Evolutionary conservation across 2,888 invertebrate species (phyloP), one percentile per base, ranked within the genome.

Genomic region (Ophion ellenae): DNA sequence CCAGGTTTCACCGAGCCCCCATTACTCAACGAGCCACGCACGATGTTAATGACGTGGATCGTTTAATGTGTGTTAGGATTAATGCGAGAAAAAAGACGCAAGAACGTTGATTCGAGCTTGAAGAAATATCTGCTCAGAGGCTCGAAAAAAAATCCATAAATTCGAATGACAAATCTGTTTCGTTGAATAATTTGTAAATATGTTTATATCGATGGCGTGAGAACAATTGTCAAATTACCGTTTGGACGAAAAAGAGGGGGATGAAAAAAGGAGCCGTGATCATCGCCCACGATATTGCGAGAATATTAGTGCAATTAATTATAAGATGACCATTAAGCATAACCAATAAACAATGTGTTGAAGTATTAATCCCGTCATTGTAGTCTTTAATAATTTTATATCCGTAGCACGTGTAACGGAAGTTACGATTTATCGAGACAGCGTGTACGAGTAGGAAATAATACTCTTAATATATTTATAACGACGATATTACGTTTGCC

Each of bases 181-280:
- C 83, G 83, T 86, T 88, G 71, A 47, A 74, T 75, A 75, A 89
- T 84, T 86, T 90, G 90, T 90, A 89, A 84, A 90, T 90, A 90
- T 90, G 88, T 90, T 82, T 80, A 89, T 90, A 90, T 59, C 86
- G 69, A 78, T 87, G 86, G 77, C 70, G 75, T 66, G 74, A 36
- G 61, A 76, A 66, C 14, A 66, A 78, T 53, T 79, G 32, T 69
- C 67, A 74, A 78, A 80, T 76, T 76, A 69, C 32, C 24, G 40
- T 79, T 73, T n/a, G 47, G 14, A 67, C 67, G 32, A 74, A 69
- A 61, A 69, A 61, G 57, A 40, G 63, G 3, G n/a, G 40, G 40
- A 9, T 6, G 40, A 28, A 69, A 74, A 61, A 9, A 6, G 14
- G 36, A 61, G 6, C 36, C 32, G 40, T 7, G 53, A 70, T 28